Base-by-base conservation (phyloP, 2,113 vertebrate genomes). In the Hydrochoerus hydrochaeris region DNA sequence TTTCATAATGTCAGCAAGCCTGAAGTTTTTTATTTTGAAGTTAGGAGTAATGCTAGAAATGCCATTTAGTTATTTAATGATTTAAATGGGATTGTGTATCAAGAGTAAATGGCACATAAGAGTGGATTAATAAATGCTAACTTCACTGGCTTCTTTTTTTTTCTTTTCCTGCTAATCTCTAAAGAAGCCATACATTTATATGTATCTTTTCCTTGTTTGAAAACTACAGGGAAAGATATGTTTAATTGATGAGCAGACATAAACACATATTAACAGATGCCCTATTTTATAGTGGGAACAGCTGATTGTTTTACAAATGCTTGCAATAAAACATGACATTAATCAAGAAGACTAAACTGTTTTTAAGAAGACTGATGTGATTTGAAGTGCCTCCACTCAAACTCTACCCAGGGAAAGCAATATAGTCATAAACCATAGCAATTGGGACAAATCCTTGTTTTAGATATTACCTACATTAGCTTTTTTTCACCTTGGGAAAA, bases 241-340 rank as follows among this genome's bases (percentile, higher is more conserved):
- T 94, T 94, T 95, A 97, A 95, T 92, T 1, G 0, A 97, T 94
- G 58, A 96, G 90, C 90, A 93, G 88, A 97, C 92, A 95, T 97
- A 94, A 96, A 92, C 71, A 85, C 85, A 82, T 63, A 94, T 97
- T 96, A 97, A 94, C 92, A 96, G 95, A 95, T 97, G 77, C 77
- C 92, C 88, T 65, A 83, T 85, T 94, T 97, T 85, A 90, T 26
- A 95, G 69, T 85, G 73, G 90, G 77, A 90, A 94, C 95, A 85
- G 85, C 94, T 94, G 92, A 73, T 90, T 97, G 96, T 90, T 95
- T 95, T 94, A 89, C 85, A 97, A 97, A 96, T 90, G 82, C 96
- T 95, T 95, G 65, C 87, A 90, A 83, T 94, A 92, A 97, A 97
- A 96, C 97, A 94, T 95, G 85, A 92, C 96, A 95, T 95, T 97